Conservation (phyloP, 2,888 invertebrate species). For the Pediacus dermestoides region DNA sequence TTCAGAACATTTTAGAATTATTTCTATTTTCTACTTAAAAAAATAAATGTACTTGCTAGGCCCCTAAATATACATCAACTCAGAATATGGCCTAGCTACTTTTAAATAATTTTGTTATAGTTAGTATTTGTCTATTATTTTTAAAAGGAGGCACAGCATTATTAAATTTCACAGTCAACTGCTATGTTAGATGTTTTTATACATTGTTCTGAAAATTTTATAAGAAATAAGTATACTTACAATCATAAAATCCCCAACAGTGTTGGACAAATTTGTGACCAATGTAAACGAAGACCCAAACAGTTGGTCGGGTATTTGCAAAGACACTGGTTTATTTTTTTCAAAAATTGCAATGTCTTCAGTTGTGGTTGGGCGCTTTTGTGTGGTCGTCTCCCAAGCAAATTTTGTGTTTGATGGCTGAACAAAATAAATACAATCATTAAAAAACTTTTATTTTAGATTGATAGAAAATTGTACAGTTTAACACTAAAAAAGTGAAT, state of each 20-base stretch:
- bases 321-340: conserved; percentile 62
- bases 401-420: conserved; percentile 26
- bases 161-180: too few relatives aligned
- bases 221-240: conserved; percentile 47
- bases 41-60: too few relatives aligned
- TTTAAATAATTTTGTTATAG: too few relatives aligned
- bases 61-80: too few relatives aligned
- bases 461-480: too few relatives aligned
- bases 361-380: conserved; percentile 48
- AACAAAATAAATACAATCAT: conserved; percentile 7
- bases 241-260: conserved; percentile 64
- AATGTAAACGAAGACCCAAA: conserved; percentile 67
- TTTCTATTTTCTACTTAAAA: too few relatives aligned
- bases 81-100: too few relatives aligned
- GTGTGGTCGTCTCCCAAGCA: conserved; percentile 35
- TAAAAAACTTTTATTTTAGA: background rate
- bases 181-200: too few relatives aligned
- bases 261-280: conserved; percentile 63
- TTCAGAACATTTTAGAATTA: too few relatives aligned
- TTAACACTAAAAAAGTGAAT: too few relatives aligned
- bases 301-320: conserved; percentile 63
- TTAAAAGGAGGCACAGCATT: too few relatives aligned
- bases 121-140: too few relatives aligned
- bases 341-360: conserved; percentile 61
- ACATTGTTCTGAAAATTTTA: background rate